These are phyloP conservation scores for Zosterops lateralis DNA, from an alignment of 2,113 vertebrate genomes.

Conservation along the genomic window DNA sequence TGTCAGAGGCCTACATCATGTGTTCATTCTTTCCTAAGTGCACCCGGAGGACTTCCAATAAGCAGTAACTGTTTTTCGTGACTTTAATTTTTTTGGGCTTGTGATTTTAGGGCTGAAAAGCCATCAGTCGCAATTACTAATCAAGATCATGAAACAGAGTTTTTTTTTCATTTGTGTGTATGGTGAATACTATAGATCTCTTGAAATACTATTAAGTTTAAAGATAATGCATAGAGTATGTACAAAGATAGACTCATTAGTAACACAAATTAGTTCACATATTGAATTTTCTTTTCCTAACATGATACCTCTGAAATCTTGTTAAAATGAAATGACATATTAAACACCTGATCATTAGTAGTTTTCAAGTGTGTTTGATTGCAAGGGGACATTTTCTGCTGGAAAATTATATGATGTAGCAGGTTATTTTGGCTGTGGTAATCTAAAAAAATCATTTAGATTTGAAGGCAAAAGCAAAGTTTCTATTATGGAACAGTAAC, in stretches of 20 bases:
- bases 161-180: background rate
- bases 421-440: background rate
- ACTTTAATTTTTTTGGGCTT: background rate
- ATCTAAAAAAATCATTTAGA: background rate
- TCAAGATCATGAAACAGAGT: background rate
- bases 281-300: background rate
- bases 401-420: background rate
- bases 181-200: background rate
- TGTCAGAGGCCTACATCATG: background rate
- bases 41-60: background rate
- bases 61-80: fast-evolving
- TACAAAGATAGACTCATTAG: background rate
- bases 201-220: background rate
- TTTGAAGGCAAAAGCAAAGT: background rate
- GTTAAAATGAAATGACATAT: background rate
- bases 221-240: background rate
- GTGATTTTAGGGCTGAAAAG: background rate
- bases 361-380: background rate
- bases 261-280: background rate
- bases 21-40: background rate
- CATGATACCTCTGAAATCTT: background rate
- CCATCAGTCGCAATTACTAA: background rate
- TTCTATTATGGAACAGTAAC: background rate
- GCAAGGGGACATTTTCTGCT: background rate
- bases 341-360: background rate